Base-by-base conservation (phyloP, 2,797 vertebrate genomes). In the Emydoidea blandingii region DNA sequence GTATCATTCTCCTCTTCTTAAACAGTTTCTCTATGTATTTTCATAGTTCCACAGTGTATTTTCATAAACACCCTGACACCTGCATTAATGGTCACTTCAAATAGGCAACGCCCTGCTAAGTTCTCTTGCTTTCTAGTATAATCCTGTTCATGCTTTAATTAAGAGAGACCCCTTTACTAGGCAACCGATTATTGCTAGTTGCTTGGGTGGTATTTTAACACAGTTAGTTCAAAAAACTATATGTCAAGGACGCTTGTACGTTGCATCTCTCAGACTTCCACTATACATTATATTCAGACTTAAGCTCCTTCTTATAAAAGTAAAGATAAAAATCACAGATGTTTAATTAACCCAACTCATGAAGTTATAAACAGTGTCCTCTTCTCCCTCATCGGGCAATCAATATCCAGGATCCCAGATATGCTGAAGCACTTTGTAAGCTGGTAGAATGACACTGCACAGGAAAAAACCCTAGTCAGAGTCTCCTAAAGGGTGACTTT, bases 281-380 rank as follows among this genome's bases (percentile, higher is more conserved):
- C 29, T 85, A 93, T 53, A 37, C 49, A 83, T 56, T 91, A 53
- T 49, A 81, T 81, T 84, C 37, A 31, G 5, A 82, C 57, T 65
- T 82, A 41, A 19, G 57, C 81, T 87, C 41, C 12, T 83, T 83
- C 81, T 92, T 84, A 83, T 82, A 90, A 85, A 94, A 93, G 65
- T 52, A 29, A 18, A 88, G 27, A 93, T 85, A 65, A 34, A 25
- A 88, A 37, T 83, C 87, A 91, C 44, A 94, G 78, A 47, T 84
- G 44, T 16, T 62, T 91, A 81, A 72, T 21, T 78, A 89, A 94
- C 84, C 95, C 95, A 94, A 2, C 5, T 9, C 37, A 79, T 49
- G 19, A 88, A 86, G 92, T 86, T 86, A 84, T 87, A 96, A 96
- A 91, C 85, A 93, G 89, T 16, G 95, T 85, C 83, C 82, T 76